Conservation (phyloP, 2,888 invertebrate species). For the Elmis aenea region DNA sequence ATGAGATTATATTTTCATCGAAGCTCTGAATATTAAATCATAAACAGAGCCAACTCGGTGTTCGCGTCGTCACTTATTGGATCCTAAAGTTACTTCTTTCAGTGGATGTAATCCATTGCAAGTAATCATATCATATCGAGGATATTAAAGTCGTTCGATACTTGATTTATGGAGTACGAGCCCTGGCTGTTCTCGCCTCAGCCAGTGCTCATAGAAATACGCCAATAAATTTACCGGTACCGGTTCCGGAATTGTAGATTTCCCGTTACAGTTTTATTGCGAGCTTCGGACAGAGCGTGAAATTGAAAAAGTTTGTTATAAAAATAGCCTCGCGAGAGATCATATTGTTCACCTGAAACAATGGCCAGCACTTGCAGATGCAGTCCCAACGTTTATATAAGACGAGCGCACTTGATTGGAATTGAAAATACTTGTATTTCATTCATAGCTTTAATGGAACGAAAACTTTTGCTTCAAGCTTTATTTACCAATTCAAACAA, state of each 20-base stretch:
- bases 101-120: constrained; percentile 20
- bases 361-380: too few species aligned
- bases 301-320: constrained; percentile 46
- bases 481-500: too few species aligned
- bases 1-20: too few species aligned
- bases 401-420: too few species aligned
- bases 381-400: too few species aligned
- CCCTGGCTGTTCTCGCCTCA: constrained; percentile 34
- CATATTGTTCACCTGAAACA: constrained; percentile 39
- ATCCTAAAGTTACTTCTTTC: not conserved
- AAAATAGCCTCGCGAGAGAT: constrained; percentile 36
- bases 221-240: constrained; percentile 37
- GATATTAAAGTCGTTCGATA: constrained; percentile 40
- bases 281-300: constrained; percentile 42
- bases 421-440: too few species aligned
- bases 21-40: too few species aligned
- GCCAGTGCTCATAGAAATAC: constrained; percentile 36
- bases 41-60: too few species aligned
- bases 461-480: too few species aligned
- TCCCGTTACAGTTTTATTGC: constrained; percentile 44
- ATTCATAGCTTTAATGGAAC: too few species aligned
- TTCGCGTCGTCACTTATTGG: too few species aligned
- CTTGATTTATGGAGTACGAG: constrained; percentile 37
- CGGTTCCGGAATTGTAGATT: constrained; percentile 41
- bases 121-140: constrained; percentile 40